A percentile compares a stretch with the other conserved stretches of the same genome.
Evolutionary conservation across 1,140 invertebrate species (phyloP).

Genomic region (Aphidius ervi): DNA sequence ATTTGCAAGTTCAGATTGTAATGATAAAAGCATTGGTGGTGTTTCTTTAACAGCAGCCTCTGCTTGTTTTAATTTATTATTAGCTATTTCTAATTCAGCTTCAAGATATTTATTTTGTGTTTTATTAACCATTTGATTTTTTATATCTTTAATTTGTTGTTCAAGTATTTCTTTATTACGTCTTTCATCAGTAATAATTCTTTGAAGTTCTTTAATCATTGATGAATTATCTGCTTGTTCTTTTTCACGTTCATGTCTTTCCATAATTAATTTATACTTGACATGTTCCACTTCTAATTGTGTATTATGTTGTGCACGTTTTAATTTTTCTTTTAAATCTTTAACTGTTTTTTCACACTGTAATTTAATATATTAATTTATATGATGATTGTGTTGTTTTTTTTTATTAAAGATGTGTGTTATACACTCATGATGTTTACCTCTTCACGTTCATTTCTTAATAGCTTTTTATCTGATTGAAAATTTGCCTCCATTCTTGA

Average conservation of each 20-base stretch:
- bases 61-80: constrained; percentile 59
- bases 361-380: constrained; percentile 35
- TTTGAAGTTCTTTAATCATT: constrained; percentile 66
- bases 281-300: constrained; percentile 62
- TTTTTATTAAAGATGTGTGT: neutral
- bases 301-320: constrained; percentile 56
- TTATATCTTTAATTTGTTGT: constrained; percentile 54
- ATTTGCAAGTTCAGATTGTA: constrained; percentile 68
- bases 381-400: constrained; percentile 19
- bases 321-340: constrained; percentile 60
- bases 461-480: constrained; percentile 71
- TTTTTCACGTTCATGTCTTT: constrained; percentile 73
- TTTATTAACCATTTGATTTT: constrained; percentile 52
- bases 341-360: constrained; percentile 64
- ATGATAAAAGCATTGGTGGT: constrained; percentile 59
- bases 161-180: constrained; percentile 62
- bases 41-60: constrained; percentile 60
- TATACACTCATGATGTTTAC: constrained; percentile 29
- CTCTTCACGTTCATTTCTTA: constrained; percentile 64
- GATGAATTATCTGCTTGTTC: constrained; percentile 71
- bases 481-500: constrained; percentile 78
- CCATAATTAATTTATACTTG: constrained; percentile 68
- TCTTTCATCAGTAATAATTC: constrained; percentile 60
- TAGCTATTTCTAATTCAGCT: constrained; percentile 62
- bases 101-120: constrained; percentile 58